Evolutionary conservation across 2,113 vertebrate genomes (phyloP), one percentile per base, ranked within the genome.

Genomic region (Noturus placidus): DNA sequence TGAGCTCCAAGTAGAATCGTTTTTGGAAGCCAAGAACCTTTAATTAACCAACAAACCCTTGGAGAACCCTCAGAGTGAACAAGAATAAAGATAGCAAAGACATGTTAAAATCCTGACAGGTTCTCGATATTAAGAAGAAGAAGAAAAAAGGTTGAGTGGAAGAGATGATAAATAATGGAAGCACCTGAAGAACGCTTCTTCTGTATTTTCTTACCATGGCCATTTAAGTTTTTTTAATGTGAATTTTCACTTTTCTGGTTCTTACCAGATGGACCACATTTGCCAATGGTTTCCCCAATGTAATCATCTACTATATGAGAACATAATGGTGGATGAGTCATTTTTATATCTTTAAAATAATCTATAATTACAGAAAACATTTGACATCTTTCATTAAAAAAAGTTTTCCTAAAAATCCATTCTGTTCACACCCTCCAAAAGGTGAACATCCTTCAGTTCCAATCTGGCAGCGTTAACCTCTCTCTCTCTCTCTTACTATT

Each of bases 401-500:
- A 42, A 22, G 14, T 59, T 59, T 0, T 14, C 33, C 8, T 77
- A 50, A 50, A 20, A 46, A 13, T 76, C 22, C 25, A 5, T 76
- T 50, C 46, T 30, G 15, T 30, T 78, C 30, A 2, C 0, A 54
- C 13, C 27, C 1, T n/a, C 22, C 22, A 7, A 50, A 15, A 11
- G 25, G 11, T 30, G 50, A 78, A 54, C 27, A 52, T 78, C 2
- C 27, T 54, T 80, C 42, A 27, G 42, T 27, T 76, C 1, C 1
- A 46, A 27, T 13, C 22, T 22, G 3, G 3, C 46, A 15, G 27
- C 27, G 27, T 33, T 42, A 59, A 82, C 19, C 30, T 61, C 25
- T 46, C 14, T 87, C 52, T 90, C 52, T 78, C 22, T 50, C 15
- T 33, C 56, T 14, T 38, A 65, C 20, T 42, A 57, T 84, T 46